These are phyloP conservation scores for Loripinus fragilis DNA, from an alignment of 2,888 invertebrate genomes.

Conservation along the genomic window DNA sequence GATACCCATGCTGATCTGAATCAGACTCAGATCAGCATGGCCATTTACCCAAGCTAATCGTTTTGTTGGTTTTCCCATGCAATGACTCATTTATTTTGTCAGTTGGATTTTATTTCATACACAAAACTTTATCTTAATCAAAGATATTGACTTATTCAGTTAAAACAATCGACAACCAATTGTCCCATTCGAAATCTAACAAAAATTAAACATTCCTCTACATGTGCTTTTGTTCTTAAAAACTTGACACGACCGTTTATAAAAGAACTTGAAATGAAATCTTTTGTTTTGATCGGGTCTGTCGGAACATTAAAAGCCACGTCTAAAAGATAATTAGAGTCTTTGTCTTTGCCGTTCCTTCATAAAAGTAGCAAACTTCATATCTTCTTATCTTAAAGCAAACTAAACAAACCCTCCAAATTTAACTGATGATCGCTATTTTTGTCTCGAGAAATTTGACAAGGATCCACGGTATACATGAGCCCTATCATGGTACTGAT, in stretches of 20 bases:
- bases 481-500: slow-evolving; percentile 36
- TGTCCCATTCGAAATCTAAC: slow-evolving; percentile 7
- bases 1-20: too few species aligned
- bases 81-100: background rate
- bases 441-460: slow-evolving; percentile 28
- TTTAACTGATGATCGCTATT: slow-evolving; percentile 26
- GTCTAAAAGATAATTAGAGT: background rate
- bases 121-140: background rate
- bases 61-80: too few species aligned
- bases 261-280: background rate
- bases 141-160: slow-evolving; percentile 23
- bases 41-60: too few species aligned
- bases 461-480: slow-evolving; percentile 26
- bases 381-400: slow-evolving; percentile 33
- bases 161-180: slow-evolving; percentile 47
- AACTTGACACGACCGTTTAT: slow-evolving; percentile 15
- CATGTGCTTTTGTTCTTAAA: background rate
- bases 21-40: too few species aligned
- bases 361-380: slow-evolving; percentile 27
- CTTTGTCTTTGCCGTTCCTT: slow-evolving; percentile 2
- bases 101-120: slow-evolving; percentile 1
- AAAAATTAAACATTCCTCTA: slow-evolving; percentile 18
- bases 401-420: slow-evolving; percentile 45
- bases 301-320: slow-evolving; percentile 35
- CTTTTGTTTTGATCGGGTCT: slow-evolving; percentile 16